Percentiles rank a stretch among this genome's conserved stretches.
Conservation (phyloP, 1,140 invertebrate species). For the Aphis craccivora region DNA sequence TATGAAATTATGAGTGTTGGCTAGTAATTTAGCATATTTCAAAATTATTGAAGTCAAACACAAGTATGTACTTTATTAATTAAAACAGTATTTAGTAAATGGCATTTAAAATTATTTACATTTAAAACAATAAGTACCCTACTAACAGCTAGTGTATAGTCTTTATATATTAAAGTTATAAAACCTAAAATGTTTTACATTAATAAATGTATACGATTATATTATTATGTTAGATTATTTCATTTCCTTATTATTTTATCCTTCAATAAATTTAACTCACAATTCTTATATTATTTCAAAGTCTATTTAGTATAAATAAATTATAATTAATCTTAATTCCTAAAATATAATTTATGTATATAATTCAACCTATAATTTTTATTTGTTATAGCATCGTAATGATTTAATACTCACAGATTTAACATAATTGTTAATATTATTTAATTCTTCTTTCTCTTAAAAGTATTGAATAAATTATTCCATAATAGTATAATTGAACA, state of each 20-base stretch:
- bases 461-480: not conserved
- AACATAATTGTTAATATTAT: not conserved
- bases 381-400: not conserved
- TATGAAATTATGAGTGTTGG: not conserved
- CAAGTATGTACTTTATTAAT: not conserved
- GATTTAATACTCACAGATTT: constrained; percentile 11
- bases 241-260: not conserved
- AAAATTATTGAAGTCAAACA: not conserved
- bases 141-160: not conserved
- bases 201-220: not conserved
- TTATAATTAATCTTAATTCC: not conserved
- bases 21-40: not conserved
- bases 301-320: not conserved
- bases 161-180: not conserved
- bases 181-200: not conserved
- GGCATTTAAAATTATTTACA: not conserved
- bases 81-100: not conserved
- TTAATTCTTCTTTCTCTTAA: not conserved
- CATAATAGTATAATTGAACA: not conserved
- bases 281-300: too few species aligned
- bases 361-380: not conserved
- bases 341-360: not conserved
- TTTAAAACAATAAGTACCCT: not conserved
- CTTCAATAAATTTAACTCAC: not conserved
- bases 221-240: not conserved